Base-by-base conservation (phyloP, 2,797 vertebrate genomes). In the Xenentodon cancila region DNA sequence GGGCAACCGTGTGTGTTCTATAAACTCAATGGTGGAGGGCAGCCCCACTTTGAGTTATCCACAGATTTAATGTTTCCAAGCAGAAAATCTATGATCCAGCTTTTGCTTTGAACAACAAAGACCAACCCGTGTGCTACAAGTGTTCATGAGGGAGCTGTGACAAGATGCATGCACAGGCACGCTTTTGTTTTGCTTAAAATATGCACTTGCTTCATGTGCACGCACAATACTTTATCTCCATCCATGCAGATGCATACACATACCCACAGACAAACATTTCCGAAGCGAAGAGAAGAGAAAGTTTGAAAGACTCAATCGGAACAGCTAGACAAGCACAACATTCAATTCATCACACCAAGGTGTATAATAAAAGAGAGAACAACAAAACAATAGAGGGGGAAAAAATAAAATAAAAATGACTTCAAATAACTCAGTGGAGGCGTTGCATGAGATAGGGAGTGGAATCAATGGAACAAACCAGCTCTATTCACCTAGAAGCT, bases 41-140 rank as follows among this genome's bases (percentile, higher is more conserved):
- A 57, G 77, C 52, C 59, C 59, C 17, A 16, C 71, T 82, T 81
- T 87, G 75, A 87, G 86, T 71, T 47, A 53, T 52, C 68, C 67
- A 67, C 54, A 72, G 68, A 64, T 83, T 84, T 49, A 69, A 68
- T 43, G 53, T 77, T 82, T 60, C 52, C 56, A 27, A 53, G 71
- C 65, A 75, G 71, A 85, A 73, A 83, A 87, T 80, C 73, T 81
- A 78, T 77, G 64, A 80, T 83, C 51, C 63, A 20, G 27, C 32
- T 47, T 43, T 65, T 64, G 50, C 81, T 84, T 75, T 76, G 73
- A 84, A 84, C 65, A 84, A 84, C 63, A 86, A 77, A 73, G 70
- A 18, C 54, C 45, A 22, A 73, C 61, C 54, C 45, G 50, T 48
- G 37, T 59, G 47, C 25, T 56, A 42, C 55, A 60, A 65, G 45